Base-by-base conservation (phyloP, 2,888 invertebrate species). In the Amorpha juglandis region DNA sequence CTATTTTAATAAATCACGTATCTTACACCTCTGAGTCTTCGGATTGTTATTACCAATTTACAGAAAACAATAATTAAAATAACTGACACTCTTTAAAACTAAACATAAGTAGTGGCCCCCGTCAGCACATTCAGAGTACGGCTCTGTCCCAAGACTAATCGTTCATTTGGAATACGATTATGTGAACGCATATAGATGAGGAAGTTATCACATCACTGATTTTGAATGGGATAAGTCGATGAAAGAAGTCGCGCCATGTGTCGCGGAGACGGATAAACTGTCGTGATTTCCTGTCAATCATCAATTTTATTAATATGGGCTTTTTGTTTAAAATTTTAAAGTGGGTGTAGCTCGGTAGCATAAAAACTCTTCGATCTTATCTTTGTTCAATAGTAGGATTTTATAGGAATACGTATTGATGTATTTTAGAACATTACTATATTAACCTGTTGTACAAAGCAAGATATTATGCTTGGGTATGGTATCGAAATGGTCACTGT, bases 111-210 rank as follows among this genome's bases (percentile, higher is more conserved):
- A n/a, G n/a, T n/a, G n/a, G n/a, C n/a, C n/a, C 0, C 42, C 27
- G 42, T 66, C 7, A 7, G 7, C 38, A 0, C 1, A n/a, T 35
- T 16, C 55, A 35, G 8, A 48, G 53, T 66, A 53, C 66, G 19
- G 33, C 19, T 33, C 66, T 63, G 62, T 3, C 9, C 14, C 73
- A 81, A 78, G 83, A 78, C 81, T 91, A 92, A 92, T 91, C 91
- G 88, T 81, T 90, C 89, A 88, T 90, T 89, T 81, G 84, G 85
- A 88, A 90, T 89, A 89, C 83, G 82, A 87, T 89, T 90, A 88
- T 83, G 78, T 81, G 79, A 79, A 87, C 81, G 88, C 88, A 89
- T 89, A 89, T 86, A 85, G 83, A 87, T 88, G 87, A 89, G 86
- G 76, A 79, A 78, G 80, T 86, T 90, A 90, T 88, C 89, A 82